Evolutionary conservation across 2,797 vertebrate genomes (phyloP).

Genomic region (Lycodopsis pacificus): DNA sequence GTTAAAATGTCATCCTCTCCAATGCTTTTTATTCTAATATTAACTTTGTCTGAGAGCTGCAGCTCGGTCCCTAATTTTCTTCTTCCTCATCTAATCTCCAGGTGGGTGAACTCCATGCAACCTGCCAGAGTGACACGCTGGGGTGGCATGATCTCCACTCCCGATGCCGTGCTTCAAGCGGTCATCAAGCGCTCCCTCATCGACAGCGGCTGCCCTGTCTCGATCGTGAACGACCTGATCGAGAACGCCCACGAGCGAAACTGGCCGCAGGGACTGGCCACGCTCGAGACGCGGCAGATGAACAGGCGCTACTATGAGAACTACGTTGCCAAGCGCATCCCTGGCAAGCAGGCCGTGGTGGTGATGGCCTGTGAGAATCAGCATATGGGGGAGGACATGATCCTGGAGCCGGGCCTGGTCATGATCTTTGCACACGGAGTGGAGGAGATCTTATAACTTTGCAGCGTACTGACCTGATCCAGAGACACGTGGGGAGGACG

Average conservation of each 20-base stretch:
- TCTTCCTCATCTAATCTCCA: slow-evolving; percentile 54
- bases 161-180: slow-evolving; percentile 95
- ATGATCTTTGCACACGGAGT: slow-evolving; percentile 99
- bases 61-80: neutral
- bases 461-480: slow-evolving; percentile 35
- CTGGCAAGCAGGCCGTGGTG: slow-evolving; percentile 98
- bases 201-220: slow-evolving; percentile 96
- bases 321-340: slow-evolving; percentile 98
- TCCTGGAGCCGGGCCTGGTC: slow-evolving; percentile 96
- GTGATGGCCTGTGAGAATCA: slow-evolving; percentile 99
- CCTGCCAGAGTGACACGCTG: slow-evolving; percentile 96
- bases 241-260: slow-evolving; percentile 98
- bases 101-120: slow-evolving; percentile 98
- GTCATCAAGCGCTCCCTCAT: slow-evolving; percentile 98
- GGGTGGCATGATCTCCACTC: slow-evolving; percentile 99
- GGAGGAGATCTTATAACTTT: slow-evolving; percentile 91
- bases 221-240: slow-evolving; percentile 97
- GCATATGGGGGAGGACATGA: slow-evolving; percentile 99
- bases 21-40: neutral
- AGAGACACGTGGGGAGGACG: slow-evolving; percentile 56
- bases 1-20: slow-evolving; percentile 52
- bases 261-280: slow-evolving; percentile 98
- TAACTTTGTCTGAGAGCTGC: neutral
- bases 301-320: slow-evolving; percentile 99
- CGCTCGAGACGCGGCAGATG: slow-evolving; percentile 98